Evolutionary conservation across 2,113 vertebrate genomes (phyloP), one percentile per base, ranked within the genome.

Genomic region (Cricetomys ansorgei): DNA sequence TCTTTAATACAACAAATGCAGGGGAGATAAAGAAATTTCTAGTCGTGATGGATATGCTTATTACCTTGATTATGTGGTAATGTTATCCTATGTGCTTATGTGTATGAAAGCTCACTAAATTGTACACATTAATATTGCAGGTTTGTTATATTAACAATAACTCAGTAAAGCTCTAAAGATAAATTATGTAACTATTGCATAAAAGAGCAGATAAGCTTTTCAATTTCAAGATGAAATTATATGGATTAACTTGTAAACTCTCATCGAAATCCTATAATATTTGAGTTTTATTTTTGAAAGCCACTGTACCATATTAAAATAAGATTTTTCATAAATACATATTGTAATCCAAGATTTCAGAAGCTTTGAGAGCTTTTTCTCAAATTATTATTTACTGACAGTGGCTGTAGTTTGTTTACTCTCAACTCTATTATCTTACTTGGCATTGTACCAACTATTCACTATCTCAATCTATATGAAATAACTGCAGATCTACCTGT

Each of bases 301-400:
- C 12, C 70, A 91, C 91, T 95, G 92, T 94, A 43, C 62, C 43
- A 90, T 97, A 84, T 98, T 98, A 97, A 88, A 76, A 88, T 95
- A 91, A 96, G 57, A 92, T 90, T 0, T 83, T 0, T 31, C 40
- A 84, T 25, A 84, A 64, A 64, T 45, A 84, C 27, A 64, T 31
- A 34, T 16, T 64, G 27, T 84, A 83, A 96, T 94, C 40, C 0
- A 0, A 76, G 93, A 94, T 95, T 97, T 87, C 93, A 97, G 88
- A 70, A 57, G 25, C 27, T 27, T 62, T 40, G 7, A 43, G 11
- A 67, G 6, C 31, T 90, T 86, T 85, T 9, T 69, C 8, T 88
- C 50, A 94, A 83, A 12, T 48, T 92, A 53, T 45, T 57, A 75
- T 50, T 69, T 65, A 84, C 37, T 59, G 25, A 65, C 31, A 34